phyloP scores from a whole-genome alignment of 2,113 vertebrate species.

The Nothocercus nigrocapillus region DNA sequence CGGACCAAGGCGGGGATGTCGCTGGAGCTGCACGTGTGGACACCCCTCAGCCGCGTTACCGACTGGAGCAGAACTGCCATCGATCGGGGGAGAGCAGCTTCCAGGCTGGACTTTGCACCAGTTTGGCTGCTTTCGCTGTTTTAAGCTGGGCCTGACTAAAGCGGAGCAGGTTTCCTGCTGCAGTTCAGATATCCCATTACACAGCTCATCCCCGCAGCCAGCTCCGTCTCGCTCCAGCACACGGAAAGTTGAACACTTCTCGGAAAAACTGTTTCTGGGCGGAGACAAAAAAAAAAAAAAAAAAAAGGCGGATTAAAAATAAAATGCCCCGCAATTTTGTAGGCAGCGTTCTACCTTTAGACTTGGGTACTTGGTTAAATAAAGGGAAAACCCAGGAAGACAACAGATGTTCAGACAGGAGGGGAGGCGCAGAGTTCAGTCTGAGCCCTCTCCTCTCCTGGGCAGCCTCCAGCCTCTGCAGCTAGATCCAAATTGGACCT shows the following conservation, averaged over 20 bases:
- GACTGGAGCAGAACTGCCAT: background rate
- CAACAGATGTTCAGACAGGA: background rate
- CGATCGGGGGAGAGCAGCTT: background rate
- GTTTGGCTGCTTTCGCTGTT: background rate
- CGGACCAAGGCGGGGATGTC: background rate
- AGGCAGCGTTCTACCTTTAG: background rate
- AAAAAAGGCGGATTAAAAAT: background rate
- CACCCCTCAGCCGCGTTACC: background rate
- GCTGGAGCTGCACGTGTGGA: background rate
- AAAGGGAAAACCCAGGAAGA: background rate
- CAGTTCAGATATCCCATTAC: slow-evolving; percentile 52
- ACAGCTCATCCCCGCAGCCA: slow-evolving; percentile 41
- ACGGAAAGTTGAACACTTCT: slow-evolving; percentile 36
- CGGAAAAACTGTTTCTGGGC: slow-evolving; percentile 17
- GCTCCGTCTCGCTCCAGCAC: background rate
- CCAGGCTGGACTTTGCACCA: accelerated
- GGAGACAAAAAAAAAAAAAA: background rate
- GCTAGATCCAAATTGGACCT: background rate
- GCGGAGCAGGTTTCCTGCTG: background rate
- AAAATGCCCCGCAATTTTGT: background rate
- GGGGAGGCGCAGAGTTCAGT: background rate
- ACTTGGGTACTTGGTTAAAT: background rate
- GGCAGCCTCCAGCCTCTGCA: background rate
- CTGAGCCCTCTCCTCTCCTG: background rate
- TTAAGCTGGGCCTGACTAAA: slow-evolving; percentile 18